phyloP scores from a whole-genome alignment of 30 jellyfish, hydroid and myxozoan species.

The Pseudorhiza aurosa region DNA sequence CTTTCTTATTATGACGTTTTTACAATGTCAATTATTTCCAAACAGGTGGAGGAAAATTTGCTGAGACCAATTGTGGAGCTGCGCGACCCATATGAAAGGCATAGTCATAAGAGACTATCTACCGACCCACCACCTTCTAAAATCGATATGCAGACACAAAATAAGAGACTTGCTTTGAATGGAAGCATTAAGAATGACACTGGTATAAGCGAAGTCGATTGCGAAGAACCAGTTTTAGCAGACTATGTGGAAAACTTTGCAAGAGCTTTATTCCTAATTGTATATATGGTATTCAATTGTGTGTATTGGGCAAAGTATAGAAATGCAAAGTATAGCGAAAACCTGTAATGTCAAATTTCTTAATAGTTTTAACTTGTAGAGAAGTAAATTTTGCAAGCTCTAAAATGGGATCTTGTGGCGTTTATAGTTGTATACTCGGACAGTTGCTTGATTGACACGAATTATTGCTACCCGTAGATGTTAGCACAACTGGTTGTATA shows the following conservation, averaged over 20 bases:
- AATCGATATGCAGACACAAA: neutral
- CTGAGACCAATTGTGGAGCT: slow-evolving; percentile 2
- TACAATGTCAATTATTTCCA: no score
- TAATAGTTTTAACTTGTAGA: no score
- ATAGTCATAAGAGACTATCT: slow-evolving; percentile 38
- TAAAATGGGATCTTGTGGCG: no score
- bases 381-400: no score
- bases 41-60: slow-evolving; percentile 36
- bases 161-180: slow-evolving; percentile 16
- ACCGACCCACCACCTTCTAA: slow-evolving; percentile 51
- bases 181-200: slow-evolving; percentile 1
- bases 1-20: no score
- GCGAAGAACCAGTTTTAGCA: slow-evolving; percentile 57
- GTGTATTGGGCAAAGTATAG: slow-evolving; percentile 84
- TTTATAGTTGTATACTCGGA: no score
- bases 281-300: slow-evolving; percentile 75
- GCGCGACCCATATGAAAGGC: slow-evolving; percentile 40
- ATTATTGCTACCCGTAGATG: no score
- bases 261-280: slow-evolving; percentile 82
- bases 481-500: no score
- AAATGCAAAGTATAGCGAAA: slow-evolving; percentile 12
- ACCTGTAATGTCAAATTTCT: no score
- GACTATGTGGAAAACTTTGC: slow-evolving; percentile 85
- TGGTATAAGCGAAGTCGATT: neutral
- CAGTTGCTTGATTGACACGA: no score